Percentiles rank a stretch among this genome's conserved stretches.
These are phyloP conservation scores for Aradus depressus DNA, from an alignment of 2,888 invertebrate genomes.

Conservation along the genomic window DNA sequence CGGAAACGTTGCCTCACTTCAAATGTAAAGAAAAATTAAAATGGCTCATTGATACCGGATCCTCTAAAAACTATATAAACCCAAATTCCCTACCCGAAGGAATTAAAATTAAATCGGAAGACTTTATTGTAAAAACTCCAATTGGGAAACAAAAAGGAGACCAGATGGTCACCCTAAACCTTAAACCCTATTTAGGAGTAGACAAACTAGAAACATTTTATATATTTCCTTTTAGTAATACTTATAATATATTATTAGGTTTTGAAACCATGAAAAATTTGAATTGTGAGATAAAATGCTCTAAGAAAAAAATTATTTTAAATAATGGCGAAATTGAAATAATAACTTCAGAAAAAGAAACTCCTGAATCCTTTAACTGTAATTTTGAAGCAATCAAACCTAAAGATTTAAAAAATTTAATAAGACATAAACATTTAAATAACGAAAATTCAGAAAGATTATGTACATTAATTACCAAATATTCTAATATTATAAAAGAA, in stretches of 20 bases:
- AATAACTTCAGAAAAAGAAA: neutral
- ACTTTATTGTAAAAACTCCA: neutral
- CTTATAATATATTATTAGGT: neutral
- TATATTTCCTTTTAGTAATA: neutral
- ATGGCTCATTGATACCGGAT: neutral
- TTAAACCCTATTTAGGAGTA: neutral
- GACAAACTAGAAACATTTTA: neutral
- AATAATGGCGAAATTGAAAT: neutral
- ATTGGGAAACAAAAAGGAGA: neutral
- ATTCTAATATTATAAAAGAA: slow-evolving; percentile 14
- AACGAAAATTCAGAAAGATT: slow-evolving; percentile 5
- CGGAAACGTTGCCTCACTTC: neutral
- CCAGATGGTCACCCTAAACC: neutral
- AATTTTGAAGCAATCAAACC: neutral
- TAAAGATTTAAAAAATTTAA: neutral
- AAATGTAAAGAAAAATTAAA: neutral
- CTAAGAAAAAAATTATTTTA: neutral
- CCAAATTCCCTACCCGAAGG: neutral
- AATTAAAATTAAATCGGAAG: neutral
- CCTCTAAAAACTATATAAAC: neutral
- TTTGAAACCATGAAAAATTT: neutral
- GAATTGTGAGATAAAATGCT: neutral
- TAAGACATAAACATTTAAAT: slow-evolving; percentile 15
- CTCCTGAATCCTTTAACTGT: neutral
- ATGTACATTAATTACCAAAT: slow-evolving; percentile 4